These are phyloP conservation scores for Hemiprocne comata DNA, from an alignment of 2,113 vertebrate species.

Conservation along the genomic window DNA sequence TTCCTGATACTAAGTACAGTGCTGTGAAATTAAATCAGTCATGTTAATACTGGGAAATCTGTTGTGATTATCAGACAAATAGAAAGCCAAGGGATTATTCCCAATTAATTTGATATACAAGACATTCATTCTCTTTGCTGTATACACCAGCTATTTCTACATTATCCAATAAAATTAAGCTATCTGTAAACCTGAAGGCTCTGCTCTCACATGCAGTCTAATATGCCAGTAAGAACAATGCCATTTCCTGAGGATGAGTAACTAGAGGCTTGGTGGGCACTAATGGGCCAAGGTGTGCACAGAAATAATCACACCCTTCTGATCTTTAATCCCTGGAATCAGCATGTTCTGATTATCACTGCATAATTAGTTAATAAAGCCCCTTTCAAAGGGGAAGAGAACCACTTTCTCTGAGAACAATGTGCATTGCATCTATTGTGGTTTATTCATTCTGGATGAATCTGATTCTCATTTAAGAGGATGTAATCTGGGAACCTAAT, in stretches of 20 bases:
- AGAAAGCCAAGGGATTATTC: neutral
- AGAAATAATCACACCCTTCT: slow-evolving; percentile 5
- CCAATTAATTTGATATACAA: neutral
- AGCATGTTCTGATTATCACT: slow-evolving; percentile 27
- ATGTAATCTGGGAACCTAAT: neutral
- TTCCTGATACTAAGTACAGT: neutral
- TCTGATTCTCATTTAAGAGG: neutral
- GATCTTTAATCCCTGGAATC: slow-evolving; percentile 16
- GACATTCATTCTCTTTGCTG: neutral
- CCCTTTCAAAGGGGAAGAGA: slow-evolving; percentile 1
- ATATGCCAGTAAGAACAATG: slow-evolving; percentile 11
- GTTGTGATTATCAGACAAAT: neutral
- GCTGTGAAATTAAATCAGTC: neutral
- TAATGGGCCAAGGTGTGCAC: slow-evolving; percentile 32
- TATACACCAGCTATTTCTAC: neutral
- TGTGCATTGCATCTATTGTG: neutral
- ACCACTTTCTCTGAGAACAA: neutral
- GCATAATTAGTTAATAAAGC: slow-evolving; percentile 42
- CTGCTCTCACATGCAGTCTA: neutral
- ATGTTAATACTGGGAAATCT: neutral
- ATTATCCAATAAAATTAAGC: neutral
- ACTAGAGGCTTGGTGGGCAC: neutral
- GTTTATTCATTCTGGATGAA: slow-evolving; percentile 19
- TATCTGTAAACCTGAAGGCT: slow-evolving; percentile 3
- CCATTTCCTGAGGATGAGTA: slow-evolving; percentile 23